These are phyloP conservation scores for Cotesia chilonis DNA, from an alignment of 1,140 invertebrate genomes.

Conservation along the genomic window DNA sequence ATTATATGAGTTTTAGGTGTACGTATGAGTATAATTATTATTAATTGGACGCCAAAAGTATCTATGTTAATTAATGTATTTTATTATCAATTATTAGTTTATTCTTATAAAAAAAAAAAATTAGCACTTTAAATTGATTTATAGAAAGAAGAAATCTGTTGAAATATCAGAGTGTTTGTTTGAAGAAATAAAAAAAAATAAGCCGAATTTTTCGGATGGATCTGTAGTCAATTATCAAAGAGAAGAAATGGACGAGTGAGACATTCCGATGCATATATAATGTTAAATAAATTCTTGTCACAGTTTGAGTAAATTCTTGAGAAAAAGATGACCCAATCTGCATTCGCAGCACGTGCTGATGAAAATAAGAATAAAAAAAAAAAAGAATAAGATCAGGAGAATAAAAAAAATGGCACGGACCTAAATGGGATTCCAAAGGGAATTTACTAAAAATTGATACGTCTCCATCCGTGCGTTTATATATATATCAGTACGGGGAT, in stretches of 20 bases:
- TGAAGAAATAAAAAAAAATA: too few species aligned
- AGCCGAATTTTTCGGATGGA: background rate
- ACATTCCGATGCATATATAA: conserved; percentile 19
- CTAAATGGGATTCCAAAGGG: conserved; percentile 19
- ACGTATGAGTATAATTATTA: background rate
- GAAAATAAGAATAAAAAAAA: background rate
- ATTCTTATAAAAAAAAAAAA: too few species aligned
- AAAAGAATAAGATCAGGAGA: background rate
- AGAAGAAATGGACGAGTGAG: conserved; percentile 3
- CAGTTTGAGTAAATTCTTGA: conserved; percentile 1
- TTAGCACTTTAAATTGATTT: too few species aligned
- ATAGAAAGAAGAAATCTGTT: too few species aligned
- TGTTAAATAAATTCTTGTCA: conserved; percentile 13
- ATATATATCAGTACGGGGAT: background rate
- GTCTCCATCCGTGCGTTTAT: conserved; percentile 12
- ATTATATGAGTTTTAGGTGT: background rate
- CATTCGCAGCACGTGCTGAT: conserved; percentile 7
- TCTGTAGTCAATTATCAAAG: conserved; percentile 13
- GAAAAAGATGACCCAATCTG: background rate
- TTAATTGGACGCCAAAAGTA: conserved; percentile 14
- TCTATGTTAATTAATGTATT: conserved; percentile 9
- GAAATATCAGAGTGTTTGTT: too few species aligned
- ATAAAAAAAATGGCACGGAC: conserved; percentile 18
- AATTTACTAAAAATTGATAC: conserved; percentile 19
- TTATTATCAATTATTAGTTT: too few species aligned